These are phyloP conservation scores for Stichodactyla mertensii DNA, from an alignment of 64 coral and sea anemone species.

Conservation along the genomic window DNA sequence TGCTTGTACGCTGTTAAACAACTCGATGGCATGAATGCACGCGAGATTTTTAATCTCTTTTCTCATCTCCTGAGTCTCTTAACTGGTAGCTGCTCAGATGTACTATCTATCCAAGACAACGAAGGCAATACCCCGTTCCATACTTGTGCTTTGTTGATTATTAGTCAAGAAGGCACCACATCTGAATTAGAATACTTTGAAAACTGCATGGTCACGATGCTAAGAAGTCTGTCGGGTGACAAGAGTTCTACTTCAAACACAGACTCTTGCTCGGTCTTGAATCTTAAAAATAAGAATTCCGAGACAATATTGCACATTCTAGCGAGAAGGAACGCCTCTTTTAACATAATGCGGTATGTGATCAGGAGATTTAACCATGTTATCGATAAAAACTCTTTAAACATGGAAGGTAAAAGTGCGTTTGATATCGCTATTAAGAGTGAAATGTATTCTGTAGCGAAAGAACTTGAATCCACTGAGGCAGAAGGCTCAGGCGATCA, in stretches of 20 bases:
- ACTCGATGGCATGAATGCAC: background rate
- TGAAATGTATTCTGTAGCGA: background rate
- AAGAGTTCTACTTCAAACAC: background rate
- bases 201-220: background rate
- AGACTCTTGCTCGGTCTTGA: background rate
- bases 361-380: background rate
- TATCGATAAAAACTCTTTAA: background rate
- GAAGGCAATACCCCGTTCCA: slow-evolving; percentile 15
- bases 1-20: background rate
- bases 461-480: background rate
- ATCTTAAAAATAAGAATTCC: slow-evolving; percentile 8
- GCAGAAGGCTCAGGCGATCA: background rate
- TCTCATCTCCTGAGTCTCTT: background rate
- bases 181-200: slow-evolving; percentile 20
- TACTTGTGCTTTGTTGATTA: slow-evolving; percentile 3
- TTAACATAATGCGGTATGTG: slow-evolving; percentile 13
- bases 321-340: background rate
- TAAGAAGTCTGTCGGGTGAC: background rate
- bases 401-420: background rate
- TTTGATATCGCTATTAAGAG: slow-evolving; percentile 13
- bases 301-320: slow-evolving; percentile 14
- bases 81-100: background rate
- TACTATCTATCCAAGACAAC: background rate
- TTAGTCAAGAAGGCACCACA: slow-evolving; percentile 4
- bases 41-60: slow-evolving; percentile 1